Percentiles rank a stretch among this genome's conserved stretches.
Conservation (phyloP, 1,140 invertebrate species). For the Lordiphosa stackelbergi region DNA sequence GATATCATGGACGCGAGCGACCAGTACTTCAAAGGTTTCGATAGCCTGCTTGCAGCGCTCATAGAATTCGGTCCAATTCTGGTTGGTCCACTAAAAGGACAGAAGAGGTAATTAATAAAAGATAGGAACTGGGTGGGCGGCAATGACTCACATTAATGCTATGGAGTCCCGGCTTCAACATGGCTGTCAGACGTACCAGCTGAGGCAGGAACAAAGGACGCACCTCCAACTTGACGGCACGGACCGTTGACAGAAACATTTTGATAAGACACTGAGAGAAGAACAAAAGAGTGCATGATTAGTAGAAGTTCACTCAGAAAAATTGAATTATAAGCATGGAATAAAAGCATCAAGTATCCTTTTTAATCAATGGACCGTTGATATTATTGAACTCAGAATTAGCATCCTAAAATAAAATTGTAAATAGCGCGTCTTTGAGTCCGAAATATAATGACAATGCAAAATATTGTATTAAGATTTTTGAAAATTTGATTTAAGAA, state of each 20-base stretch:
- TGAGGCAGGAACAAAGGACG: slow-evolving; percentile 90
- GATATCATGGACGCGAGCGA: slow-evolving; percentile 91
- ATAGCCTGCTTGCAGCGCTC: slow-evolving; percentile 84
- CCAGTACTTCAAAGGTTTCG: slow-evolving; percentile 88
- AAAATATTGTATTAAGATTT: too few species aligned
- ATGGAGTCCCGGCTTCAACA: slow-evolving; percentile 88
- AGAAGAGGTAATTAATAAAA: slow-evolving; percentile 6
- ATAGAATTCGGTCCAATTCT: slow-evolving; percentile 85
- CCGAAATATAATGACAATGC: too few species aligned
- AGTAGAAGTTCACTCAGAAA: background rate
- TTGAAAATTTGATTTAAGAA: too few species aligned
- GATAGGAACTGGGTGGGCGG: background rate
- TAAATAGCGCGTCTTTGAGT: too few species aligned
- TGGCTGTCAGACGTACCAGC: slow-evolving; percentile 87
- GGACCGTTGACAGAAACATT: slow-evolving; percentile 84
- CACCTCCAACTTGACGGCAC: slow-evolving; percentile 89
- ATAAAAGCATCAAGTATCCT: too few species aligned
- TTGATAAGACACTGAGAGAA: slow-evolving; percentile 83
- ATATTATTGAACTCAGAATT: too few species aligned
- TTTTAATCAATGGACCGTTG: too few species aligned
- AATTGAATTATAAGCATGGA: background rate
- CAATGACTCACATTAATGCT: slow-evolving; percentile 79
- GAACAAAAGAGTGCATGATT: slow-evolving; percentile 10
- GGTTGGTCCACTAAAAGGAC: slow-evolving; percentile 69
- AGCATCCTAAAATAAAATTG: too few species aligned